Conservation (phyloP, 2,113 vertebrate genomes). For the Oryzias javanicus region DNA sequence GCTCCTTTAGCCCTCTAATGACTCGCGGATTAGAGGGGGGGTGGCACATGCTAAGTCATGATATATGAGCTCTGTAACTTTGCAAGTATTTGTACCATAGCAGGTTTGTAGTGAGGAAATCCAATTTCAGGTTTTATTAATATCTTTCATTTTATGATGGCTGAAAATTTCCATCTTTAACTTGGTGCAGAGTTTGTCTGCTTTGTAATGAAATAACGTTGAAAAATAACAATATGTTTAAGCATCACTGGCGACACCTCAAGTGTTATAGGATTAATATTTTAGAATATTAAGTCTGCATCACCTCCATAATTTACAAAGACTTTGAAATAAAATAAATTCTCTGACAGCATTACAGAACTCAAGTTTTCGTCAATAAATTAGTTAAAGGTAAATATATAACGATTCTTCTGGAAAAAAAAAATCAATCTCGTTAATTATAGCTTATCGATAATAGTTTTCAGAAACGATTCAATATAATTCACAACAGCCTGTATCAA, state of each 20-base stretch:
- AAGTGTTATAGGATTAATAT: no score
- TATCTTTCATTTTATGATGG: background rate
- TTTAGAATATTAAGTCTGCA: no score
- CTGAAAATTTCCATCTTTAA: background rate
- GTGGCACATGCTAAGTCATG: background rate
- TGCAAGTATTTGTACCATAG: background rate
- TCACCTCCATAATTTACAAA: background rate
- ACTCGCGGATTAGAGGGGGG: background rate
- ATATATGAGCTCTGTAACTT: no score
- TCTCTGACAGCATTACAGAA: constrained; percentile 1
- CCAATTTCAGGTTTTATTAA: background rate
- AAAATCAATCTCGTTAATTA: no score
- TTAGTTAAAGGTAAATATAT: constrained; percentile 12
- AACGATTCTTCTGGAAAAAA: background rate
- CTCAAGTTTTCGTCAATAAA: constrained; percentile 6
- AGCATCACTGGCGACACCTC: no score
- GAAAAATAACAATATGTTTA: no score
- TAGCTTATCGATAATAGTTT: no score
- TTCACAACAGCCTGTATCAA: no score
- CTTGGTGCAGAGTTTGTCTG: constrained; percentile 8
- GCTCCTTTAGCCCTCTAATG: constrained; percentile 24
- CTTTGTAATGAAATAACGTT: constrained; percentile 1
- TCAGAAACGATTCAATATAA: no score
- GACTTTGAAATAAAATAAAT: background rate
- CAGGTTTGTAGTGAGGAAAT: background rate